Percentiles rank a stretch among this genome's conserved stretches.
Conservation (phyloP, 1,140 invertebrate genomes). For the Ruditapes philippinarum region DNA sequence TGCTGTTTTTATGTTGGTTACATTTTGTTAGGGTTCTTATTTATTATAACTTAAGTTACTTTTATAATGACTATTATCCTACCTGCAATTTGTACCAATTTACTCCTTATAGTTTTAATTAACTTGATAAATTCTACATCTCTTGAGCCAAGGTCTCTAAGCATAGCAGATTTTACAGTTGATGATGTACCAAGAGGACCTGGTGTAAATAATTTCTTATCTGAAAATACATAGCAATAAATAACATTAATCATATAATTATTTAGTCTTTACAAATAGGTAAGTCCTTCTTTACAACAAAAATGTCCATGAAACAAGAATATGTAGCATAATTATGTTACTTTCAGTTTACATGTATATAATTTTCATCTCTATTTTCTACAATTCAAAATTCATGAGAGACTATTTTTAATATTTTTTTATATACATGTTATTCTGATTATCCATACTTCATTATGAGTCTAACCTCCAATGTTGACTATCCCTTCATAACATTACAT, state of each 20-base stretch:
- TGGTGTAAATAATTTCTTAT: conserved; percentile 88
- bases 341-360: too few relatives aligned
- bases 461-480: background rate
- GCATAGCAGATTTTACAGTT: conserved; percentile 87
- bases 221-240: conserved; percentile 44
- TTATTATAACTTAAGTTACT: too few relatives aligned
- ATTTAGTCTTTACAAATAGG: background rate
- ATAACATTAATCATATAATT: background rate
- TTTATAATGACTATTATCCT: conserved; percentile 34
- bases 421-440: too few relatives aligned
- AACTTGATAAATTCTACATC: conserved; percentile 87
- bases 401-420: too few relatives aligned
- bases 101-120: conserved; percentile 85
- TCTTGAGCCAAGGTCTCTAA: conserved; percentile 87
- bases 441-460: background rate
- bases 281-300: background rate
- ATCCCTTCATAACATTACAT: too few relatives aligned
- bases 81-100: conserved; percentile 87
- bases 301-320: background rate
- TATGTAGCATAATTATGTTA: background rate
- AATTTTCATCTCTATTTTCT: too few relatives aligned
- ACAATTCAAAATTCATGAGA: too few relatives aligned
- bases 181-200: conserved; percentile 87
- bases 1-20: too few relatives aligned
- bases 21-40: too few relatives aligned